Conservation (phyloP, 1,140 invertebrate species). For the Sitodiplosis mosellana region DNA sequence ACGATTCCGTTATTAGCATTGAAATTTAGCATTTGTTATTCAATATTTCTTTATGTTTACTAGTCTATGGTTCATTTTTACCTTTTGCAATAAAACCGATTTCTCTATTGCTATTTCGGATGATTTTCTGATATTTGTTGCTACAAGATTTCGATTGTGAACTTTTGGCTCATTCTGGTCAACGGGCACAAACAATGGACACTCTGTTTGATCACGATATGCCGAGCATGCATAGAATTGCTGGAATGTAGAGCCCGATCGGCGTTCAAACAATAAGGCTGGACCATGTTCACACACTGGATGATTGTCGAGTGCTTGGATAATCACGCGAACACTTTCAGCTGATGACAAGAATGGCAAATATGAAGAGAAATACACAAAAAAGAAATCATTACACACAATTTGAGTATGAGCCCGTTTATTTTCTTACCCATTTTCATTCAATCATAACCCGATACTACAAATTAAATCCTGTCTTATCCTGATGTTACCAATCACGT, state of each 20-base stretch:
- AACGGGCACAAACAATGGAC: constrained; percentile 37
- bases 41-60: constrained; percentile 15
- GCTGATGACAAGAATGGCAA: too few relatives aligned
- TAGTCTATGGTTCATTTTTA: constrained; percentile 28
- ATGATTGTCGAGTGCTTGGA: constrained; percentile 26
- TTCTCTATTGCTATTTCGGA: constrained; percentile 29
- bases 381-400: too few relatives aligned
- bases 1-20: constrained; percentile 9
- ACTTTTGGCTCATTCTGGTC: constrained; percentile 28
- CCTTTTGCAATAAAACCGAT: constrained; percentile 29
- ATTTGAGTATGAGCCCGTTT: too few relatives aligned
- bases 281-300: constrained; percentile 43
- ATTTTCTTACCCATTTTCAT: too few relatives aligned
- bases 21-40: constrained; percentile 6
- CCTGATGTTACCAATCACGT: too few relatives aligned
- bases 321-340: constrained; percentile 12
- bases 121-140: constrained; percentile 29
- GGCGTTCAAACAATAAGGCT: constrained; percentile 43
- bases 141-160: constrained; percentile 27
- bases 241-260: constrained; percentile 19
- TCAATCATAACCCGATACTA: too few relatives aligned
- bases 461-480: too few relatives aligned
- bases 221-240: constrained; percentile 63
- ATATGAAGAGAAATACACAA: too few relatives aligned
- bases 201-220: constrained; percentile 54